Percentiles rank a stretch among this genome's conserved stretches.
These are phyloP conservation scores for Ostrea edulis DNA, from an alignment of 1,140 invertebrate species.

Conservation along the genomic window DNA sequence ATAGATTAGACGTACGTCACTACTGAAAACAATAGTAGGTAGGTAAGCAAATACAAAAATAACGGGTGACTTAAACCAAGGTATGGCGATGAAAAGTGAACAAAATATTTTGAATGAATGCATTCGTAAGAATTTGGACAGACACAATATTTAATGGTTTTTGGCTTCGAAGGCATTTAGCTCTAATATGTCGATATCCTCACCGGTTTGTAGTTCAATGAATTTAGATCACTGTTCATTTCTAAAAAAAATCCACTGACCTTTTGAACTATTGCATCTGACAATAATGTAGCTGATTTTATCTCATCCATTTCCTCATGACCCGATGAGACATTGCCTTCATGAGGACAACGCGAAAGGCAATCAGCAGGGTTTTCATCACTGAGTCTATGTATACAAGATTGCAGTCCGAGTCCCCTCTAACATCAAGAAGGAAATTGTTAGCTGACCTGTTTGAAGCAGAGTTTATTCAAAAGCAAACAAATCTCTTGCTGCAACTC, in stretches of 20 bases:
- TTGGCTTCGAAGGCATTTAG: slow-evolving; percentile 8
- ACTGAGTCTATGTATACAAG: slow-evolving; percentile 53
- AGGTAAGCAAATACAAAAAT: too few species aligned
- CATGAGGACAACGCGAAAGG: slow-evolving; percentile 50
- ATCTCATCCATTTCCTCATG: slow-evolving; percentile 44
- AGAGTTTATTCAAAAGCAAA: too few species aligned
- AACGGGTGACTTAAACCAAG: too few species aligned
- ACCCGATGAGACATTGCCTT: background rate
- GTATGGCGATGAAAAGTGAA: too few species aligned
- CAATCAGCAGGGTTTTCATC: slow-evolving; percentile 57
- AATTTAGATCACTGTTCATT: slow-evolving; percentile 39
- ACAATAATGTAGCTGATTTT: slow-evolving; percentile 40
- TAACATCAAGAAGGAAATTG: too few species aligned
- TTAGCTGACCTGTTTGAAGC: too few species aligned
- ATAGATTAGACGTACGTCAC: too few species aligned
- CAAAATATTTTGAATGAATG: too few species aligned
- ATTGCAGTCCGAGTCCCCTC: slow-evolving; percentile 49
- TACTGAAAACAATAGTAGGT: too few species aligned
- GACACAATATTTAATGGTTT: too few species aligned
- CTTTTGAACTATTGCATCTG: slow-evolving; percentile 38
- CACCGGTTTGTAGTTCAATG: background rate
- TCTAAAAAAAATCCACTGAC: slow-evolving; percentile 4
- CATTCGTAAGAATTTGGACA: too few species aligned
- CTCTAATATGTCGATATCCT: slow-evolving; percentile 42
- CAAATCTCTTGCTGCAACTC: slow-evolving; percentile 77